Conservation (phyloP, 1,140 invertebrate species). For the Rhopalosiphum padi region DNA sequence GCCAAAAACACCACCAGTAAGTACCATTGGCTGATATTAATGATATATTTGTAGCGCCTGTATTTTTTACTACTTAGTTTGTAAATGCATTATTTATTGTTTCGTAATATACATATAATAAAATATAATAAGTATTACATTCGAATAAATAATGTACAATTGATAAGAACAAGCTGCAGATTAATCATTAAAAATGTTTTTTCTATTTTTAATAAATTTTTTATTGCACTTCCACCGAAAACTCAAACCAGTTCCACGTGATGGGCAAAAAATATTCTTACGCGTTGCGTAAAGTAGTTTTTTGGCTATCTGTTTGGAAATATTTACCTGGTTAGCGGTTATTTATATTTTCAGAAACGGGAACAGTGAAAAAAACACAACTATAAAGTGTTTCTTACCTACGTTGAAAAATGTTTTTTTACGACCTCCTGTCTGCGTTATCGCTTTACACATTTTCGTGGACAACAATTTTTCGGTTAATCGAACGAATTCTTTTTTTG, state of each 20-base stretch:
- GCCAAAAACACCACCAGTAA: neutral
- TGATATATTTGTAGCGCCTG: neutral
- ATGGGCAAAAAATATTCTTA: neutral
- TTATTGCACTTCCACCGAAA: slow-evolving; percentile 23
- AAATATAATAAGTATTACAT: neutral
- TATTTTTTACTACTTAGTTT: neutral
- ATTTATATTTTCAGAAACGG: slow-evolving; percentile 13
- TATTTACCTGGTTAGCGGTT: neutral
- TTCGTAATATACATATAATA: neutral
- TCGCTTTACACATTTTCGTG: slow-evolving; percentile 1
- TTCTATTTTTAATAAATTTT: slow-evolving; percentile 27
- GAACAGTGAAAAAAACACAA: slow-evolving; percentile 21
- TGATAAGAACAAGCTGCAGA: neutral
- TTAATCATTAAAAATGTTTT: neutral
- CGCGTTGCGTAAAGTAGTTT: neutral
- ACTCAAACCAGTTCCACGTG: slow-evolving; percentile 16
- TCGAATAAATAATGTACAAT: neutral
- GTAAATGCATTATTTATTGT: neutral
- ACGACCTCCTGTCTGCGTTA: slow-evolving; percentile 22
- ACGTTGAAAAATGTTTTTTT: slow-evolving; percentile 13
- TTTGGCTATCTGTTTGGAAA: slow-evolving; percentile 36
- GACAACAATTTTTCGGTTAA: neutral
- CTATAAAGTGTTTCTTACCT: slow-evolving; percentile 16
- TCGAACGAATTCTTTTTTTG: slow-evolving; percentile 4
- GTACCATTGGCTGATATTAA: neutral